These are phyloP conservation scores for Leptestheria dahalacensis DNA, from an alignment of 1,140 invertebrate genomes.

Conservation along the genomic window DNA sequence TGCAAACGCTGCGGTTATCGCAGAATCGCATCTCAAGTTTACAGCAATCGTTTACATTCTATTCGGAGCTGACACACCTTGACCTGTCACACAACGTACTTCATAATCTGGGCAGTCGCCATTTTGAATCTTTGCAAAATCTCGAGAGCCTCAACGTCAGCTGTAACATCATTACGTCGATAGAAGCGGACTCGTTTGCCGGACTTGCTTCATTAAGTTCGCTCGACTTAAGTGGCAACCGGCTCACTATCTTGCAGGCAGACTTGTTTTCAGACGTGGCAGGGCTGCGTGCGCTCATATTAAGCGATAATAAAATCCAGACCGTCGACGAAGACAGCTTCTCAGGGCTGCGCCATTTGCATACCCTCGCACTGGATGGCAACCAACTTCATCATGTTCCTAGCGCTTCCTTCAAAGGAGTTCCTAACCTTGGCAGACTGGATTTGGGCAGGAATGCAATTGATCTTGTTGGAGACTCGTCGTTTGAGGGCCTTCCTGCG, in stretches of 20 bases:
- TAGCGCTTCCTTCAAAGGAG: conserved; percentile 42
- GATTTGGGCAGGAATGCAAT: conserved; percentile 64
- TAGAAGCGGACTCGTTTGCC: conserved; percentile 48
- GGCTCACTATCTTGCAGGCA: conserved; percentile 42
- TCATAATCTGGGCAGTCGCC: conserved; percentile 54
- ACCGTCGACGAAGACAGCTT: background rate
- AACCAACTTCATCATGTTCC: conserved; percentile 47
- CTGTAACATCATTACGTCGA: conserved; percentile 46
- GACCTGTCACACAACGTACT: conserved; percentile 26
- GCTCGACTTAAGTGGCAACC: conserved; percentile 59
- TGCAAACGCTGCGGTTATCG: conserved; percentile 60
- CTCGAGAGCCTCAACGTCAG: conserved; percentile 57
- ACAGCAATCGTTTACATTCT: conserved; percentile 23
- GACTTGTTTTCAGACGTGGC: conserved; percentile 21
- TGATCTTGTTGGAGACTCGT: conserved; percentile 34
- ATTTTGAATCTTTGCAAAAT: conserved; percentile 56
- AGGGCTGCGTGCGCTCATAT: conserved; percentile 3
- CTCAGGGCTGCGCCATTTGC: conserved; percentile 34
- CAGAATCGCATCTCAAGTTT: conserved; percentile 47
- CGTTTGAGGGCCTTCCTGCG: conserved; percentile 12
- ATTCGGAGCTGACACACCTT: conserved; percentile 23
- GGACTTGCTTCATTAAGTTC: conserved; percentile 48
- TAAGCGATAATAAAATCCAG: conserved; percentile 16
- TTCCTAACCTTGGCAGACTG: conserved; percentile 36
- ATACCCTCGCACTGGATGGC: conserved; percentile 55